Conservation (phyloP, 2,113 vertebrate species). For the Proterorhinus semilunaris region DNA sequence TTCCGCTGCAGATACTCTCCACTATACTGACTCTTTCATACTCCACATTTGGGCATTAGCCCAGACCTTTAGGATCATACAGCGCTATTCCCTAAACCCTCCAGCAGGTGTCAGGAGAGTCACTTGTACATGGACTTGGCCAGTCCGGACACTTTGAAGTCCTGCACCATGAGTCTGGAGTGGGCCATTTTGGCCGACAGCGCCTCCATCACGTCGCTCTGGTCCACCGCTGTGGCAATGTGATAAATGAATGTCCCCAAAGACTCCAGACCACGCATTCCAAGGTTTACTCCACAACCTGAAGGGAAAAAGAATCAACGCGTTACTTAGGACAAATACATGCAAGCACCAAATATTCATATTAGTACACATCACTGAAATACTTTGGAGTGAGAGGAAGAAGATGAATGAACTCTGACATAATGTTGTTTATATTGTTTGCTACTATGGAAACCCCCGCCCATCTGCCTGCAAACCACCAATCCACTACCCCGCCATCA, state of each 20-base stretch:
- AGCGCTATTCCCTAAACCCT: neutral
- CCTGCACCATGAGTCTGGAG: conserved; percentile 75
- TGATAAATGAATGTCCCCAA: conserved; percentile 78
- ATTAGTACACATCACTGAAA: too few species aligned
- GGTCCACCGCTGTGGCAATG: conserved; percentile 75
- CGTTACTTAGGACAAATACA: neutral
- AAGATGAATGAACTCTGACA: too few species aligned
- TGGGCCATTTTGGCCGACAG: conserved; percentile 78
- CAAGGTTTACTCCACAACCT: conserved; percentile 82
- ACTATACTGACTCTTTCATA: too few species aligned
- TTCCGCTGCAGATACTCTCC: too few species aligned
- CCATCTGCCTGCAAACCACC: too few species aligned
- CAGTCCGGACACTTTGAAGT: conserved; percentile 77
- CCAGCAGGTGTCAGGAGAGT: conserved; percentile 46
- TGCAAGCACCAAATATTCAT: too few species aligned
- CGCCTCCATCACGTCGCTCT: conserved; percentile 76
- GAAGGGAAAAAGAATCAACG: neutral
- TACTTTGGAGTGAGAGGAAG: too few species aligned
- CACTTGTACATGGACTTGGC: conserved; percentile 71
- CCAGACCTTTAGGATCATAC: too few species aligned
- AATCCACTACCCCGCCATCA: too few species aligned
- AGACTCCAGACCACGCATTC: conserved; percentile 77
- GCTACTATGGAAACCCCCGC: too few species aligned
- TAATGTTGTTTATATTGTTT: too few species aligned
- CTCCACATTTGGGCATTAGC: neutral